Percentiles rank a stretch among this genome's conserved stretches.
Conservation (phyloP, 2,888 invertebrate genomes). For the Heteromyza rotundicornis region DNA sequence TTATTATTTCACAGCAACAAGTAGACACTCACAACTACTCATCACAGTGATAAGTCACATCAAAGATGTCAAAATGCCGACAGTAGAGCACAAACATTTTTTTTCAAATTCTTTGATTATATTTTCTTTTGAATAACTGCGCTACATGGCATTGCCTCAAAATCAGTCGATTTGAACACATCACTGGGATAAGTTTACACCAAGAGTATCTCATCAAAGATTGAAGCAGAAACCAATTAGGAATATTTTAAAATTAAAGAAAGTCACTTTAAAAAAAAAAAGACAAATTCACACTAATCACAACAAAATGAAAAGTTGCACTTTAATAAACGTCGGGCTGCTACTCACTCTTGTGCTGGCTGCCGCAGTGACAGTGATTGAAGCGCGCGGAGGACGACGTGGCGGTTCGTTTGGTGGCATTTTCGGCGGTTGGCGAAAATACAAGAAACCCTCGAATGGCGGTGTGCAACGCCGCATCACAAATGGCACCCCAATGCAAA, state of each 20-base stretch:
- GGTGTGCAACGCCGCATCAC: slow-evolving; percentile 43
- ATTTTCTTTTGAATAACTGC: neutral
- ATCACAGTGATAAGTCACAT: too few relatives aligned
- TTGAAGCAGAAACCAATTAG: too few relatives aligned
- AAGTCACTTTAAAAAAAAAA: too few relatives aligned
- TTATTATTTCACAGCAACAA: too few relatives aligned
- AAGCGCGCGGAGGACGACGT: slow-evolving; percentile 52
- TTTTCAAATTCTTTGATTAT: too few relatives aligned
- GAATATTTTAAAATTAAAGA: neutral
- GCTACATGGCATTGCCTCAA: neutral
- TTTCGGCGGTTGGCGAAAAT: slow-evolving; percentile 54
- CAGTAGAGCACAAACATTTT: too few relatives aligned
- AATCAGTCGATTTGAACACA: neutral
- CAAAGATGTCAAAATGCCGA: too few relatives aligned
- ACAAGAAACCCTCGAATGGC: slow-evolving; percentile 49
- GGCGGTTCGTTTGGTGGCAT: slow-evolving; percentile 54
- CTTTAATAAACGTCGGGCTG: too few relatives aligned
- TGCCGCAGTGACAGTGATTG: slow-evolving; percentile 21
- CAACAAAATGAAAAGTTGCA: neutral
- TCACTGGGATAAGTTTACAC: neutral
- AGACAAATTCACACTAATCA: too few relatives aligned
- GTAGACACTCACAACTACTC: too few relatives aligned
- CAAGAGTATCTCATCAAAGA: too few relatives aligned
- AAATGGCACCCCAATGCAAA: slow-evolving; percentile 47
- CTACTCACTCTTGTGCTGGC: slow-evolving; percentile 32